Evolutionary conservation across 2,797 vertebrate species (phyloP), one percentile per base, ranked within the genome.

Genomic region (Orientallactaga sibirica): DNA sequence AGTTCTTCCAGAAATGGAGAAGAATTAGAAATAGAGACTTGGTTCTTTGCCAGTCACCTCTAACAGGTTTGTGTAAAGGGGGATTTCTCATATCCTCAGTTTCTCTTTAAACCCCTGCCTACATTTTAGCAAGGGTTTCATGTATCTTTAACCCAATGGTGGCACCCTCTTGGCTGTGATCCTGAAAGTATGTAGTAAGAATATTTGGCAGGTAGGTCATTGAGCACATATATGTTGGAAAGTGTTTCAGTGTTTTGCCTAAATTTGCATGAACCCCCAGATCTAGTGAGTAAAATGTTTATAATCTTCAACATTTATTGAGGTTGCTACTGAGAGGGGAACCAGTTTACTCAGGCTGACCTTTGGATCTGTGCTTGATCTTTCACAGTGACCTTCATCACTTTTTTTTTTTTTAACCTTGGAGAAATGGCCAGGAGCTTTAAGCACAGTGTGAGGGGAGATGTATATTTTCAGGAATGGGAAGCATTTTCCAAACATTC

Each of bases 1-100:
- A 52, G 41, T 90, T 89, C 79, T 84, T 89, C 94, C 68, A 83
- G 78, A 93, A 96, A 94, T 55, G 73, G 33, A 58, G 41, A 43
- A 73, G 85, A 92, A 77, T 70, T 91, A 75, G 88, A 85, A 94
- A 94, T 29, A 74, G 70, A 37, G 73, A 77, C 62, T 71, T 87
- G 70, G 81, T 90, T 93, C 71, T 64, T 85, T 93, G 73, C 76
- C 22, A 68, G 64, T 82, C 62, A 22, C 66, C 27, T 94, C 74
- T 33, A 76, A 88, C 37, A 83, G 75, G 15, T 92, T 78, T 94
- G 52, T 84, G 58, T 85, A 77, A 94, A 48, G 41, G 73, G 15
- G 2, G 27, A 81, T 80, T 81, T 88, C 90, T 92, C 12, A 94
- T 88, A 75, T n/a, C 4, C 80, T 78, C 75, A 79, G 27, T 70